phyloP scores from a whole-genome alignment of 2,888 invertebrate genomes.

The Ramazzottius varieornatus region DNA sequence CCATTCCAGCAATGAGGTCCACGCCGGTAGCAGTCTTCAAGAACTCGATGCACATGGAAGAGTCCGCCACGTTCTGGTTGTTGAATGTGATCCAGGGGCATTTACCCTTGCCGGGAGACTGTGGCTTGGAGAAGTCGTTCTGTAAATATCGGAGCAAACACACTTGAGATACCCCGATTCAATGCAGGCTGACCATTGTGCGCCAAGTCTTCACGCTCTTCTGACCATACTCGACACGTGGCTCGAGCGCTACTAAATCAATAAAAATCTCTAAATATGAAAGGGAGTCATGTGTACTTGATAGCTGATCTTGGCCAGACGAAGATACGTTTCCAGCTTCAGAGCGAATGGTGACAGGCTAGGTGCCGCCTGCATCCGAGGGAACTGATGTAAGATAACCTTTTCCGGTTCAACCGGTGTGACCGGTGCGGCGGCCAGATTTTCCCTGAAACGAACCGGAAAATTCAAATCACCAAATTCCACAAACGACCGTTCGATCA shows the following conservation, averaged over 20 bases:
- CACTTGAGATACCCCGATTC: too few species aligned
- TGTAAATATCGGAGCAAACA: background rate
- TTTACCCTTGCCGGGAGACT: slow-evolving; percentile 16
- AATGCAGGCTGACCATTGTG: too few species aligned
- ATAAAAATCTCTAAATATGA: too few species aligned
- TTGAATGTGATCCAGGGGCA: slow-evolving; percentile 23
- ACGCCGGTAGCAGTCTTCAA: slow-evolving; percentile 16
- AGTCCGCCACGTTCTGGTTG: slow-evolving; percentile 19
- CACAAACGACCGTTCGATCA: too few species aligned
- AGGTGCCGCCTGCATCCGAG: slow-evolving; percentile 17
- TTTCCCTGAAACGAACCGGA: background rate
- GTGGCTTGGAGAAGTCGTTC: background rate
- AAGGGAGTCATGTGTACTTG: too few species aligned
- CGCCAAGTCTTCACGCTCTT: too few species aligned
- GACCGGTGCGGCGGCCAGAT: background rate
- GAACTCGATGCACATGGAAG: slow-evolving; percentile 21
- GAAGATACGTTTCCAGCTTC: slow-evolving; percentile 23
- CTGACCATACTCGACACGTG: too few species aligned
- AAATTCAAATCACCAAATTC: too few species aligned
- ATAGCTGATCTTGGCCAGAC: slow-evolving; percentile 22
- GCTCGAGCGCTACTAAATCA: too few species aligned
- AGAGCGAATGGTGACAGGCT: slow-evolving; percentile 22
- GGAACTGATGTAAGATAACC: slow-evolving; percentile 18
- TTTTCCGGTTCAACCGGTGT: background rate
- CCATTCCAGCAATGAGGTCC: slow-evolving; percentile 15